These are phyloP conservation scores for Meles meles DNA, from an alignment of 2,113 vertebrate species.

Conservation along the genomic window DNA sequence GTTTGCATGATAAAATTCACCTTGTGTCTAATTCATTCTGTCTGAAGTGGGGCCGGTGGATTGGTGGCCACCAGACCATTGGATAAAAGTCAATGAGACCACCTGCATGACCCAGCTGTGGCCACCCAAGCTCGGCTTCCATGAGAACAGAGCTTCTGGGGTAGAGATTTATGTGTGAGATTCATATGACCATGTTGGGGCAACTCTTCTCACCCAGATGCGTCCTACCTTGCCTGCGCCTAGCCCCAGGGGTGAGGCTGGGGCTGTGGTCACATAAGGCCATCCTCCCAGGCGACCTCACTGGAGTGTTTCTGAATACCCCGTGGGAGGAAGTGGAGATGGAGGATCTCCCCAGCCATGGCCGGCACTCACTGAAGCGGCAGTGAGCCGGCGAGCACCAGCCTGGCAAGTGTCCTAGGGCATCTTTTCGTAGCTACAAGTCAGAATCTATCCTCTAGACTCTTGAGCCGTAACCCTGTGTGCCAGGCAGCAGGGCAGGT, in stretches of 20 bases:
- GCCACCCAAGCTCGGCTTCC: not conserved
- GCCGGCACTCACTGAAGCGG: not conserved
- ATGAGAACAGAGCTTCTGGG: not conserved
- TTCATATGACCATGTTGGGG: not conserved
- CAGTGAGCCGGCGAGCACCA: not conserved
- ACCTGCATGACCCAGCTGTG: not conserved
- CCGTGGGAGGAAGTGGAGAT: not conserved
- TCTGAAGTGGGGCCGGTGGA: not conserved
- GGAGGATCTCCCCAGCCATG: not conserved
- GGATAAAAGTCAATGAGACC: not conserved
- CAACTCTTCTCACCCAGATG: not conserved
- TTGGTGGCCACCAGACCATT: not conserved
- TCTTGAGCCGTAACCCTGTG: not conserved
- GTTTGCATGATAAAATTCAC: not conserved
- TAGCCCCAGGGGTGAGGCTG: not conserved
- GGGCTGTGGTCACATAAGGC: not conserved
- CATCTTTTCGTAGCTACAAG: not conserved
- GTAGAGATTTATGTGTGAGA: not conserved
- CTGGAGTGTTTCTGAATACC: not conserved
- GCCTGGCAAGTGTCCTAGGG: not conserved
- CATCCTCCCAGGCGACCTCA: not conserved
- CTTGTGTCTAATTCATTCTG: not conserved
- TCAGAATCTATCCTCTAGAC: not conserved
- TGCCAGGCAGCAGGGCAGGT: not conserved
- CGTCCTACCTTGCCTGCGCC: not conserved